A percentile compares a stretch with the other conserved stretches of the same genome.
These are phyloP conservation scores for Apamea anceps DNA, from an alignment of 2,888 invertebrate species.

Conservation along the genomic window DNA sequence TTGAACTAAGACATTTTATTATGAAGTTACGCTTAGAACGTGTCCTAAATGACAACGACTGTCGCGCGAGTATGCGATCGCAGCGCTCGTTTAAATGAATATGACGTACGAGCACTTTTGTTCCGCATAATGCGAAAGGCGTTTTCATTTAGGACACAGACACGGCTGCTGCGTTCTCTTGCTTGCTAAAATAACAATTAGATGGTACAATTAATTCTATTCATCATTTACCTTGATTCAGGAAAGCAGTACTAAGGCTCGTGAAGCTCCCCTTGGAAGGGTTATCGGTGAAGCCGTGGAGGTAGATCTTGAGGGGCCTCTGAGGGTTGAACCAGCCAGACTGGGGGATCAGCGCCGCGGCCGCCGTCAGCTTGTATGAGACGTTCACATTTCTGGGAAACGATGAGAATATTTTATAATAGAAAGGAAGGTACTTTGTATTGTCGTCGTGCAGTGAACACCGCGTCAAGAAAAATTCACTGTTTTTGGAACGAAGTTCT, in stretches of 20 bases:
- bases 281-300: slow-evolving; percentile 70
- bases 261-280: slow-evolving; percentile 61
- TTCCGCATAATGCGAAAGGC: background rate
- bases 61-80: too few species aligned
- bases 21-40: too few species aligned
- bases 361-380: slow-evolving; percentile 43
- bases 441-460: background rate
- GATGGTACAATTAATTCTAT: background rate
- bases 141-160: too few species aligned
- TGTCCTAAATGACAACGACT: too few species aligned
- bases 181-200: background rate
- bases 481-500: too few species aligned
- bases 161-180: background rate
- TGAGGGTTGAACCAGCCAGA: slow-evolving; percentile 39
- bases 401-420: background rate
- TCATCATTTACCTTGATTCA: slow-evolving; percentile 67
- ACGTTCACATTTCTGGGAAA: slow-evolving; percentile 42
- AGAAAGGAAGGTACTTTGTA: background rate
- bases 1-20: too few species aligned
- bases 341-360: slow-evolving; percentile 28
- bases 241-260: slow-evolving; percentile 62
- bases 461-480: background rate
- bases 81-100: too few species aligned
- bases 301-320: slow-evolving; percentile 61
- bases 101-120: too few species aligned